A percentile compares a stretch with the other conserved stretches of the same genome.
Conservation (phyloP, 2,113 vertebrate genomes). For the Gallinago paraguaiae region DNA sequence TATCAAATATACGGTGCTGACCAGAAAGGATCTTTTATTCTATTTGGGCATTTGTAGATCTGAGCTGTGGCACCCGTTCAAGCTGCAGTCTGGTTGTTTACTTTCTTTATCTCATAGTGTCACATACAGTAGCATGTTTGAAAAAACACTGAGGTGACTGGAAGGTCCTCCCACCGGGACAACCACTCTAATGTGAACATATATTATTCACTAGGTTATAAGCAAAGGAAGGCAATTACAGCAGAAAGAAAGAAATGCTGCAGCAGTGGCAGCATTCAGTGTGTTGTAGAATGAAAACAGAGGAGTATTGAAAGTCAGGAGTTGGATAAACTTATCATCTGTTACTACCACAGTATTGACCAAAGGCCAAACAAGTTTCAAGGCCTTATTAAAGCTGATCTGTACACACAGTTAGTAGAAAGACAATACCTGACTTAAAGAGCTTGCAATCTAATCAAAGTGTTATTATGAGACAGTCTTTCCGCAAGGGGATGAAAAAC, state of each 20-base stretch:
- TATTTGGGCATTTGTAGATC: neutral
- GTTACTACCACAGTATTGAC: constrained; percentile 13
- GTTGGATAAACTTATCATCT: neutral
- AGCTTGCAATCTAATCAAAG: constrained; percentile 49
- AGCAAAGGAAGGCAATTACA: constrained; percentile 63
- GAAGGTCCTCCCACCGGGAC: constrained; percentile 63
- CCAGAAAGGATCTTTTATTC: constrained; percentile 17
- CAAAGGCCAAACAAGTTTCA: constrained; percentile 27
- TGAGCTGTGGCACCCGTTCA: neutral
- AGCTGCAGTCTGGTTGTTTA: constrained; percentile 47
- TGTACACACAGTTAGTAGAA: constrained; percentile 18
- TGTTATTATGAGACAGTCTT: constrained; percentile 37
- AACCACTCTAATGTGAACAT: constrained; percentile 64
- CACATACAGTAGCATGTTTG: constrained; percentile 36
- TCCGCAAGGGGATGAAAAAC: neutral
- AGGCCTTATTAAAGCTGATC: constrained; percentile 28
- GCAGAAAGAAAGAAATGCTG: constrained; percentile 25
- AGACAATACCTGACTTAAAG: constrained; percentile 43
- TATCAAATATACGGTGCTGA: neutral
- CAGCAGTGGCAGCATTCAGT: neutral
- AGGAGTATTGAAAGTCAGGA: constrained; percentile 14
- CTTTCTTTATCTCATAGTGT: constrained; percentile 63
- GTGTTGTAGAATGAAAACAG: neutral
- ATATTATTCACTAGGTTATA: constrained; percentile 68
- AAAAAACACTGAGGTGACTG: constrained; percentile 54